phyloP scores from a whole-genome alignment of 2,113 vertebrate species.

The Antigone vipio region DNA sequence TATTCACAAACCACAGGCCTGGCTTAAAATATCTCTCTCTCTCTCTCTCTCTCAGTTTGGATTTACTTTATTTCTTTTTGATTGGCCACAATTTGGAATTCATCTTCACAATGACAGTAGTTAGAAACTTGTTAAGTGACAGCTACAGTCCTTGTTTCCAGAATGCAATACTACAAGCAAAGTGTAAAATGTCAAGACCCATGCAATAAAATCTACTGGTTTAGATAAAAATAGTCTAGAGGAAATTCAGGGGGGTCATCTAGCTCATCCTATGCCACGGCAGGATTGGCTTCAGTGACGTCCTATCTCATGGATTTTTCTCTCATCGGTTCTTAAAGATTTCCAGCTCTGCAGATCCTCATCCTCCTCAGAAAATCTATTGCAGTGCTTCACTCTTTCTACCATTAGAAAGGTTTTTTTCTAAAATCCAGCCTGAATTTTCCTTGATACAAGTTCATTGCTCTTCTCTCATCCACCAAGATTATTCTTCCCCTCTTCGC shows the following conservation, averaged over 20 bases:
- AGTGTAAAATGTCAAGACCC: neutral
- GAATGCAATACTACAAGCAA: neutral
- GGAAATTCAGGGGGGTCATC: neutral
- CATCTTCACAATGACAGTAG: neutral
- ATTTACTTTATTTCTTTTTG: neutral
- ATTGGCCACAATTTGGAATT: neutral
- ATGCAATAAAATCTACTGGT: neutral
- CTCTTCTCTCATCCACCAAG: neutral
- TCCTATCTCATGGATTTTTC: neutral
- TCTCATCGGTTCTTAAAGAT: neutral
- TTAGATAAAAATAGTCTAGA: neutral
- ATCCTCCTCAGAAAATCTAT: neutral
- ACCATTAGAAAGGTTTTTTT: conserved; percentile 5
- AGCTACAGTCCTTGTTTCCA: neutral
- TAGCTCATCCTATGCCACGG: neutral
- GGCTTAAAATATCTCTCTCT: neutral
- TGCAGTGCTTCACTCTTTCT: neutral
- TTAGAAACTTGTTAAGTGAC: neutral
- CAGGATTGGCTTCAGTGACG: neutral
- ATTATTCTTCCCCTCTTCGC: neutral
- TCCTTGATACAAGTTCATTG: neutral
- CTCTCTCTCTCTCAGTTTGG: neutral
- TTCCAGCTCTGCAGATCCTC: neutral
- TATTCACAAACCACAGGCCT: neutral
- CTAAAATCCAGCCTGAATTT: conserved; percentile 8